Percentiles rank a stretch among this genome's conserved stretches.
phyloP scores from a whole-genome alignment of 2,113 vertebrate species.

The Hystrix brachyura region DNA sequence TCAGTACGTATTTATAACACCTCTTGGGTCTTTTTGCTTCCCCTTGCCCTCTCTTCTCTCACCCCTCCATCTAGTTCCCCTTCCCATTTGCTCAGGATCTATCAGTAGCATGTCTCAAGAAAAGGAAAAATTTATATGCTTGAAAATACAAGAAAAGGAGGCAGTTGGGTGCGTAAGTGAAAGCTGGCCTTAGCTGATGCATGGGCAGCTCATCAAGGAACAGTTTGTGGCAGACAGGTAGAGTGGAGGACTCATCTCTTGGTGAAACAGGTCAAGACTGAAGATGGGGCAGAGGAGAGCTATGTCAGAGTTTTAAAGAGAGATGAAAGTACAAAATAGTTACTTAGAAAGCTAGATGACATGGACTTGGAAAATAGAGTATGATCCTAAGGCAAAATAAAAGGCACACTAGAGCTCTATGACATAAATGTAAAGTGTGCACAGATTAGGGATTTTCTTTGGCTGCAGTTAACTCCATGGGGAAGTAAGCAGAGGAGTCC shows the following conservation, averaged over 20 bases:
- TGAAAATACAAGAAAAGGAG: background rate
- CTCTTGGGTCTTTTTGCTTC: background rate
- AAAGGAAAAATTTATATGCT: background rate
- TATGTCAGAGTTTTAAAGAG: background rate
- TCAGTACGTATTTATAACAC: background rate
- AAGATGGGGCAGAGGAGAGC: background rate
- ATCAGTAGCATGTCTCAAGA: background rate
- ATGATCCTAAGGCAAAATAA: background rate
- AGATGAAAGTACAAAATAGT: background rate
- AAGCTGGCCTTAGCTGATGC: background rate
- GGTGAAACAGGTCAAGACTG: background rate
- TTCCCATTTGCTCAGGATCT: background rate
- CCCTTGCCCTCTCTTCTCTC: background rate
- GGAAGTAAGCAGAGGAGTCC: background rate
- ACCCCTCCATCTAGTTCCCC: background rate
- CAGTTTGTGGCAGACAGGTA: background rate
- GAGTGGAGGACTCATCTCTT: background rate
- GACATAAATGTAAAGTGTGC: background rate
- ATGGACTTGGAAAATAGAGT: background rate
- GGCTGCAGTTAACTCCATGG: background rate
- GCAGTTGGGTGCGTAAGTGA: background rate
- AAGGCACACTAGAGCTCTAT: background rate
- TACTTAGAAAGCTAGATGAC: background rate
- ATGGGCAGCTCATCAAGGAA: background rate
- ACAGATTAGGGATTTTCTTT: background rate